These are phyloP conservation scores for Dromius quadrimaculatus DNA, from an alignment of 2,888 invertebrate species.

Conservation along the genomic window DNA sequence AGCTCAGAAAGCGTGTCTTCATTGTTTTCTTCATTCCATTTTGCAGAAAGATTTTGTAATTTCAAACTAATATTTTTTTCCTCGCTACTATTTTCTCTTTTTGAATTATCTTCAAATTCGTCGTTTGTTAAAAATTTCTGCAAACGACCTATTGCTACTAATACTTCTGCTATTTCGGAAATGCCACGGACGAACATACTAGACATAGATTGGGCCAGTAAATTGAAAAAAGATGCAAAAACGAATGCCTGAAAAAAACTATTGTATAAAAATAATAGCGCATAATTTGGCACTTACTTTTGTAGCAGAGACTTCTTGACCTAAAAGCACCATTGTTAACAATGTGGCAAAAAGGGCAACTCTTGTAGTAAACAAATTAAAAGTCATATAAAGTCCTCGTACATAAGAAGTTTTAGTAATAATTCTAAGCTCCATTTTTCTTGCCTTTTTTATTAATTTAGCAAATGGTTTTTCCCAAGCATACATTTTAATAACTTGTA, in stretches of 20 bases:
- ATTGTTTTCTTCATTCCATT: slow-evolving; percentile 61
- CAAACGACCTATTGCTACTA: slow-evolving; percentile 66
- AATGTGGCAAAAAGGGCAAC: slow-evolving; percentile 83
- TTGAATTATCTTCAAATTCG: slow-evolving; percentile 59
- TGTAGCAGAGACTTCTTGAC: slow-evolving; percentile 77
- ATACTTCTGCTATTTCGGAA: slow-evolving; percentile 66
- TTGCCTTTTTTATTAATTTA: slow-evolving; percentile 71
- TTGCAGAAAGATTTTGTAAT: slow-evolving; percentile 61
- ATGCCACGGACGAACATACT: slow-evolving; percentile 70
- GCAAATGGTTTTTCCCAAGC: slow-evolving; percentile 82
- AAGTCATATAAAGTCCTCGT: slow-evolving; percentile 78
- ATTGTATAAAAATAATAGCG: too few relatives aligned
- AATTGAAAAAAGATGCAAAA: slow-evolving; percentile 70
- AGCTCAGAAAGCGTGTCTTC: slow-evolving; percentile 63
- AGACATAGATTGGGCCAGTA: slow-evolving; percentile 71
- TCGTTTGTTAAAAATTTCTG: slow-evolving; percentile 64
- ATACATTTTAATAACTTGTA: slow-evolving; percentile 87
- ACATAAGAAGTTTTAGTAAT: slow-evolving; percentile 74
- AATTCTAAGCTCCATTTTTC: slow-evolving; percentile 71
- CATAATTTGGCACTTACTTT: too few relatives aligned
- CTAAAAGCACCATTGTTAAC: slow-evolving; percentile 75
- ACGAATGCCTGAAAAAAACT: slow-evolving; percentile 67
- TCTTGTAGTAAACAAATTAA: slow-evolving; percentile 85
- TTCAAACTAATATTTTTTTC: slow-evolving; percentile 51
- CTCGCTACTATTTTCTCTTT: slow-evolving; percentile 56